These are phyloP conservation scores for Hoplostethus atlanticus DNA, from an alignment of 2,797 vertebrate species.

Conservation along the genomic window DNA sequence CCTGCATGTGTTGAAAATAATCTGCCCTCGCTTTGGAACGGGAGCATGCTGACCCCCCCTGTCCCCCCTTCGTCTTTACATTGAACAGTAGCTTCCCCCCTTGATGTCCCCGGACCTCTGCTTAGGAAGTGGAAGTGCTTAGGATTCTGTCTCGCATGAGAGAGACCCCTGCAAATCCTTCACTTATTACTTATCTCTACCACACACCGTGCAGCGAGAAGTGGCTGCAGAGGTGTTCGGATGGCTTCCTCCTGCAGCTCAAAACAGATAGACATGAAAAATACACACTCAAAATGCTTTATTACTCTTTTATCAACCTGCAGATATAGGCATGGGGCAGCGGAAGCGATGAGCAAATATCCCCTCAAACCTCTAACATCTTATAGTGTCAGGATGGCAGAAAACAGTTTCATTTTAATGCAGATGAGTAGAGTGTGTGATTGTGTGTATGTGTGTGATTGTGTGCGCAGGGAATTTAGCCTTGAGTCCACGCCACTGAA, in stretches of 20 bases:
- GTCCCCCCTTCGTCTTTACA: slow-evolving; percentile 9
- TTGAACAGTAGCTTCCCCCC: slow-evolving; percentile 12
- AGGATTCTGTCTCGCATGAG: slow-evolving; percentile 5
- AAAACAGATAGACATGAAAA: no score
- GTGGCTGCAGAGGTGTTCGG: no score
- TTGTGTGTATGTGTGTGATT: not conserved
- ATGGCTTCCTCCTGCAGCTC: no score
- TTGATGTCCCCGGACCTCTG: slow-evolving; percentile 11
- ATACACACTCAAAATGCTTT: no score
- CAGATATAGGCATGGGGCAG: no score
- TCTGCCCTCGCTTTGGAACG: slow-evolving; percentile 45
- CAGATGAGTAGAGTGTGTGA: not conserved
- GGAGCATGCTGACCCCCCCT: not conserved
- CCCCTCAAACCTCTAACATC: not conserved
- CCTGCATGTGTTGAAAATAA: slow-evolving; percentile 49
- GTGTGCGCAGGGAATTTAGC: no score
- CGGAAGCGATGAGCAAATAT: not conserved
- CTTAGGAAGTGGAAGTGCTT: no score
- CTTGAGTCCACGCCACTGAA: slow-evolving; percentile 1
- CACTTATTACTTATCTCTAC: no score
- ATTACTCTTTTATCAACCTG: not conserved
- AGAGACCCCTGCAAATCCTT: not conserved
- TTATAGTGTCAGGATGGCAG: not conserved
- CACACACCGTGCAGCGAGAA: no score
- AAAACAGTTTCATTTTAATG: not conserved